Evolutionary conservation across 2,113 vertebrate species (phyloP).

Genomic region (Podarcis cretensis): DNA sequence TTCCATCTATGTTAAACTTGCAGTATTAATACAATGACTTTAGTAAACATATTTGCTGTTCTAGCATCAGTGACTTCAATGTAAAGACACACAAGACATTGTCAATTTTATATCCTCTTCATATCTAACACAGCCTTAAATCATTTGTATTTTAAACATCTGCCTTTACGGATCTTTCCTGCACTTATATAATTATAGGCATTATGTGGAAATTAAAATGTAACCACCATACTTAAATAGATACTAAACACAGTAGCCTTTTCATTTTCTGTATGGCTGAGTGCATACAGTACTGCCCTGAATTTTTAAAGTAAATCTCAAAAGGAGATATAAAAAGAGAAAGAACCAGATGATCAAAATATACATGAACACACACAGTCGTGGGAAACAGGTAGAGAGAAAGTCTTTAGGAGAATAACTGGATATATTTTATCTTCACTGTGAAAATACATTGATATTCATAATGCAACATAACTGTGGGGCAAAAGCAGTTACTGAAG

Average conservation of each 20-base stretch:
- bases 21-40: slow-evolving; percentile 49
- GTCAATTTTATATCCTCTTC: slow-evolving; percentile 22
- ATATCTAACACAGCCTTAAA: slow-evolving; percentile 10
- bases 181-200: slow-evolving; percentile 39
- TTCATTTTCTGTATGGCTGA: slow-evolving; percentile 33
- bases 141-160: slow-evolving; percentile 28
- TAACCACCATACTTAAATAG: slow-evolving; percentile 36
- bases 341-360: slow-evolving; percentile 26
- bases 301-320: slow-evolving; percentile 40
- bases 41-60: slow-evolving; percentile 67
- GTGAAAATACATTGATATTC: neutral
- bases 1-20: neutral
- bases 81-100: slow-evolving; percentile 31
- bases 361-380: slow-evolving; percentile 41
- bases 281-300: slow-evolving; percentile 4
- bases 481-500: slow-evolving; percentile 16
- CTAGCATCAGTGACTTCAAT: slow-evolving; percentile 29
- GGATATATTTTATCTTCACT: neutral
- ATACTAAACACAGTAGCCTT: slow-evolving; percentile 28
- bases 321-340: slow-evolving; percentile 28
- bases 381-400: slow-evolving; percentile 55
- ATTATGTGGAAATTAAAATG: slow-evolving; percentile 32
- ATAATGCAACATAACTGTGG: neutral
- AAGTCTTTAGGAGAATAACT: neutral
- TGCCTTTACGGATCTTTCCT: slow-evolving; percentile 9